Evolutionary conservation across 2,113 vertebrate species (phyloP), one percentile per base, ranked within the genome.

Genomic region (Ictalurus furcatus): DNA sequence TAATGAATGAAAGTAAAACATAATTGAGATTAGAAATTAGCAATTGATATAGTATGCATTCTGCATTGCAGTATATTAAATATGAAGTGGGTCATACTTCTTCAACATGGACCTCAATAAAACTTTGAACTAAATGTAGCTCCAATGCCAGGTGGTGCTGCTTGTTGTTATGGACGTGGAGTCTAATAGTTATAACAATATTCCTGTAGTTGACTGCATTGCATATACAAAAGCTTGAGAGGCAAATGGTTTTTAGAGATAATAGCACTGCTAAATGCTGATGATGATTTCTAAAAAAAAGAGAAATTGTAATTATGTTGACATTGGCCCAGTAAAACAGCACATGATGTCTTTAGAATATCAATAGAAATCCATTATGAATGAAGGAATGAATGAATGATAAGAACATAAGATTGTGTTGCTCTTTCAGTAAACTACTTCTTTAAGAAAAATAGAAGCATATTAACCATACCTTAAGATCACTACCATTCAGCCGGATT

Each of bases 401-500:
- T 4, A 16, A 8, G 14, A 58, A 34, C 44, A 48, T 79, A n/a
- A 52, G 25, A 30, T 54, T 54, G 4, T 7, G 23, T 52, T 28
- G 44, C 13, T 52, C 6, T 74, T 74, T 74, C 71, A 23, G 19
- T 76, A 52, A 58, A 30, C 12, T 44, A 76, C 37, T 12, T 54
- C 23, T 56, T 81, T 56, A 81, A 34, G 78, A 54, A 34, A 56
- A 28, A 54, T 3, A 40, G 30, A 63, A 65, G 67, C 14, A 78
- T 84, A 54, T 17, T 65, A 76, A 30, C 16, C 56, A 8, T 94
- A 99, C 98, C 98, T 99, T 99, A 85, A 97, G 93, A 90, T 99
- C 97, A 92, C 97, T 99, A 92, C 98, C 98, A 81, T 99, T 99
- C 91, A 99, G 96, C 65, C 95, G 96, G 96, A 99, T 99, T 92